These are phyloP conservation scores for Himalopsyche japonica DNA, from an alignment of 2,888 invertebrate genomes.

Conservation along the genomic window DNA sequence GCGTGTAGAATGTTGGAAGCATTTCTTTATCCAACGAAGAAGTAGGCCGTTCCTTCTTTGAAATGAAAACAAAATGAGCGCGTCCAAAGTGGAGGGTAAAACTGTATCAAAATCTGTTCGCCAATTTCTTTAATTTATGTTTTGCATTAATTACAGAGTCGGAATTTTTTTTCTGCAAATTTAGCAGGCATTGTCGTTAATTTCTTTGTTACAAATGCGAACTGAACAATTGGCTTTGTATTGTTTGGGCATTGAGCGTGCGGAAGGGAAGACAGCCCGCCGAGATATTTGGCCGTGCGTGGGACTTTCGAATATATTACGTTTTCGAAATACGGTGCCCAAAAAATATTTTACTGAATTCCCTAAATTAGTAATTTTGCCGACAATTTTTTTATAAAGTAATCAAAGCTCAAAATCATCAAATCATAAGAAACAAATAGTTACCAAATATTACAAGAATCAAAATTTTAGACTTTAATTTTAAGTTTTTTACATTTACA, in stretches of 20 bases:
- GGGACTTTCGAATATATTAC: constrained; percentile 9
- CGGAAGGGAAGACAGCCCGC: constrained; percentile 5
- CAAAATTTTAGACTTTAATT: too few relatives aligned
- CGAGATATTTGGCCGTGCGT: constrained; percentile 7
- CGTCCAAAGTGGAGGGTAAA: not conserved
- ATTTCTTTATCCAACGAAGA: too few relatives aligned
- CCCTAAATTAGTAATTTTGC: too few relatives aligned
- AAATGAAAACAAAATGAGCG: not conserved
- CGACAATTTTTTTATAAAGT: too few relatives aligned
- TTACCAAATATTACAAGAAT: too few relatives aligned
- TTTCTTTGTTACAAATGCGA: constrained; percentile 32
- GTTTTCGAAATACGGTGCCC: not conserved
- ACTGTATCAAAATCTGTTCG: not conserved
- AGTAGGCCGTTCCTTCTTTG: too few relatives aligned
- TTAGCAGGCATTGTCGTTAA: constrained; percentile 10
- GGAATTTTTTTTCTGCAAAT: not conserved
- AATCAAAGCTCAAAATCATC: too few relatives aligned
- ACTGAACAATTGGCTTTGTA: constrained; percentile 14
- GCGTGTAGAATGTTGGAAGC: too few relatives aligned
- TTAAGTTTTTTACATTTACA: too few relatives aligned
- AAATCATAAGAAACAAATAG: too few relatives aligned
- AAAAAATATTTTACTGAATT: not conserved
- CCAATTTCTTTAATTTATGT: constrained; percentile 10
- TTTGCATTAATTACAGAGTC: constrained; percentile 11
- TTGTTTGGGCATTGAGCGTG: constrained; percentile 3